Base-by-base conservation (phyloP, 2,113 vertebrate species). In the Rhinogobius similis region DNA sequence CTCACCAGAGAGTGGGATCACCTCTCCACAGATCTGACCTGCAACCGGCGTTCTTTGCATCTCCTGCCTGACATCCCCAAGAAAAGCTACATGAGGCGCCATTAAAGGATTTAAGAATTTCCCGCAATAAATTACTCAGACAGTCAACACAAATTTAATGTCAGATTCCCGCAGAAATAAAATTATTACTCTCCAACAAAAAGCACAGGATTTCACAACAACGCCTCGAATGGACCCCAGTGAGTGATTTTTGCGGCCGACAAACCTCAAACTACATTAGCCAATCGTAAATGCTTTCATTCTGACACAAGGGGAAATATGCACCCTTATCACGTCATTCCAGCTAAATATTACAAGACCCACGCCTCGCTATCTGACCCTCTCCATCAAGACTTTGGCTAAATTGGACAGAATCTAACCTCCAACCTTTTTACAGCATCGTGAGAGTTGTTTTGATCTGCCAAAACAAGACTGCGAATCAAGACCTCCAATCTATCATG, bases 341-440 rank as follows among this genome's bases (percentile, higher is more conserved):
- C 36, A 62, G 62, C 46, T 83, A 53, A 70, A 77, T 74, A 79
- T 85, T 82, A 82, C 72, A 77, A 65, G 79, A 74, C 76, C 84
- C 55, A 36, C 65, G 44, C 26, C 2, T 27, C 38, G 4, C 29
- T 68, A 75, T 86, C 69, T 75, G 78, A 0, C 0, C 63, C 52
- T 27, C 56, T 14, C 24, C 21, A 16, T 55, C 13, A 56, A 73
- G 48, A 64, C 62, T 71, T 72, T 64, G 52, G 65, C 77, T 36
- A 48, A 71, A 72, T 75, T 24, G 82, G 71, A 62, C 69, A 59
- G 72, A 84, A 76, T 86, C 78, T 85, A 43, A 85, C 86, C 86
- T 87, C 83, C 87, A 84, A 86, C 82, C 48, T 77, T 11, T 38
- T 67, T 29, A 32, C 78, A 75, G 83, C 86, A 67, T 83, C 79